phyloP scores from a whole-genome alignment of 2,113 vertebrate genomes.

The Oncorhynchus clarkii region DNA sequence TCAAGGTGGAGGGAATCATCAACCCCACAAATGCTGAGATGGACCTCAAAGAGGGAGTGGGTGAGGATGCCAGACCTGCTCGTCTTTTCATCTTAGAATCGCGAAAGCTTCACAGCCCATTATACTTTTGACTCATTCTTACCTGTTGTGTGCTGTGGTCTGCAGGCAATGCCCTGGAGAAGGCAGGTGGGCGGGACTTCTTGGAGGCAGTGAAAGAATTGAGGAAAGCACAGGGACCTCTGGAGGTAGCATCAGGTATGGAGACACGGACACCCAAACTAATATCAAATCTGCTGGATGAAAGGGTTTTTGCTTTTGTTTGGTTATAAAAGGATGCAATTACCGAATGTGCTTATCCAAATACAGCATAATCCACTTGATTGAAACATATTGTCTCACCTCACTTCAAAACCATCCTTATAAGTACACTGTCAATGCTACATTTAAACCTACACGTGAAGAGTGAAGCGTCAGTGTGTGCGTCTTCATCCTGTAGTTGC shows the following conservation, averaged over 20 bases:
- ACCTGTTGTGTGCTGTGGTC: slow-evolving; percentile 13
- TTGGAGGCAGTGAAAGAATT: slow-evolving; percentile 93
- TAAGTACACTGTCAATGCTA: background rate
- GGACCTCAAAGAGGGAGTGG: slow-evolving; percentile 96
- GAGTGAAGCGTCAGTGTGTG: background rate
- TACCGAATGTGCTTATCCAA: too few species aligned
- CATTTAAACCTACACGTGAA: too few species aligned
- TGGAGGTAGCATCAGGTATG: slow-evolving; percentile 94
- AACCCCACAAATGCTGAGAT: slow-evolving; percentile 97
- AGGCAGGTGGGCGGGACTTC: slow-evolving; percentile 93
- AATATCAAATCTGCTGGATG: background rate
- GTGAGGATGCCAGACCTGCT: slow-evolving; percentile 69
- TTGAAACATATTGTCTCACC: too few species aligned
- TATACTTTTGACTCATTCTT: background rate
- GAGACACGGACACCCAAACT: background rate
- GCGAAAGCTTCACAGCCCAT: too few species aligned
- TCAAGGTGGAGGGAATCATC: slow-evolving; percentile 96
- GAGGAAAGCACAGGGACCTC: slow-evolving; percentile 91
- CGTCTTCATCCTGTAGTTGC: slow-evolving; percentile 75
- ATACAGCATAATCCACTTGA: too few species aligned
- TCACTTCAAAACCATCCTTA: background rate
- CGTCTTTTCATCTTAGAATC: background rate
- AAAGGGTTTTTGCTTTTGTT: background rate
- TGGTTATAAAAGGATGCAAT: too few species aligned
- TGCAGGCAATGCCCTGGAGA: slow-evolving; percentile 93